Evolutionary conservation across 2,888 invertebrate species (phyloP).

Genomic region (Homarus gammarus): DNA sequence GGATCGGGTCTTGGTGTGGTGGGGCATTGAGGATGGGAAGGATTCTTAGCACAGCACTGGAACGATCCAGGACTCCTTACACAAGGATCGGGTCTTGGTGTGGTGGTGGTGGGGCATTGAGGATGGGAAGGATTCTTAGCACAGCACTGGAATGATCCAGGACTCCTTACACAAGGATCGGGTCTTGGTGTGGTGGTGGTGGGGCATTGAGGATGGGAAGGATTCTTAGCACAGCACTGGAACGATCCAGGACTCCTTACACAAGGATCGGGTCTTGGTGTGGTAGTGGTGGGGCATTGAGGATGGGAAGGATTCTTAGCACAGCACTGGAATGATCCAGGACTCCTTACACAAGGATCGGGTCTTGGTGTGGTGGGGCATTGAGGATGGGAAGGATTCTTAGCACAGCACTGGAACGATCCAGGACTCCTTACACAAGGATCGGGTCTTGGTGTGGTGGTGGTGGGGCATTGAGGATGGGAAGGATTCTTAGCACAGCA

Average conservation of each 20-base stretch:
- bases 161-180: conserved; percentile 33
- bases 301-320: conserved; percentile 27
- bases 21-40: conserved; percentile 21
- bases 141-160: conserved; percentile 55
- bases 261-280: conserved; percentile 51
- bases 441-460: conserved; percentile 28
- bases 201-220: conserved; percentile 26
- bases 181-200: conserved; percentile 26
- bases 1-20: conserved; percentile 47
- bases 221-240: conserved; percentile 41
- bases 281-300: conserved; percentile 42
- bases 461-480: conserved; percentile 15
- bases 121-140: conserved; percentile 34
- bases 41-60: conserved; percentile 57
- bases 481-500: conserved; percentile 51
- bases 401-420: conserved; percentile 39
- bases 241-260: conserved; percentile 25
- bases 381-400: conserved; percentile 12
- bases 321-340: conserved; percentile 57
- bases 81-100: conserved; percentile 53
- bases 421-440: conserved; percentile 44
- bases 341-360: conserved; percentile 42
- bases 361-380: conserved; percentile 25
- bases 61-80: conserved; percentile 36
- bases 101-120: conserved; percentile 30